Base-by-base conservation (phyloP, 2,797 vertebrate species). In the Rhinichthys osculus region DNA sequence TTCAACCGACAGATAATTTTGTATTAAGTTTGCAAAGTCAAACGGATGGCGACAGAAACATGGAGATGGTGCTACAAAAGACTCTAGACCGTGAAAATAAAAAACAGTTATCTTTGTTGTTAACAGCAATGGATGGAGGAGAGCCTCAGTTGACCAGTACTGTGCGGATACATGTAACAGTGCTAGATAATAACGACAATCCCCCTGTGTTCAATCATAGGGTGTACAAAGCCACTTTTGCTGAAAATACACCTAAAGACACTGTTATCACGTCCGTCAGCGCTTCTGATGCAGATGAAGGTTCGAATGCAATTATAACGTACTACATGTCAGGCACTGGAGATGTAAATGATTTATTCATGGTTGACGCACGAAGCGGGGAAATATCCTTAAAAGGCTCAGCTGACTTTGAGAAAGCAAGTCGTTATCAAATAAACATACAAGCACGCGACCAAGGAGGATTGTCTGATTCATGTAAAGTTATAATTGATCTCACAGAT, bases 401-500 rank as follows among this genome's bases (percentile, higher is more conserved):
- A 1, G 1, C 93, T 2, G 94, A 95, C 57, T 95, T 86, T 81
- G 96, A 97, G 92, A 94, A 92, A 52, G 70, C 85, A 0, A 93
- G 78, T 21, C 91, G 87, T 16, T 95, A 94, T 83, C 81, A 94
- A 30, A 92, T 97, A 54, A 91, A 95, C 74, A 74, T 96, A 19
- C 92, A 94, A 74, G 96, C 93, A 5, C 92, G 91, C 33, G 96
- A 97, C 16, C 71, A 88, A n/a, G 95, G 95, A 0, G 95, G 95
- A 2, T 91, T 96, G 1, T 92, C 93, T 4, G 95, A 95, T 82
- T 95, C 95, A 0, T 91, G 95, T 16, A 96, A 93, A 69, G 90
- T 96, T 1, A 59, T 94, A 7, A 86, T 96, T 79, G 94, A 97
- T 81, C 92, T 98, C 7, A 90, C 92, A 52, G 97, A 98, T 13